Evolutionary conservation across 2,888 invertebrate species (phyloP), one percentile per base, ranked within the genome.

Genomic region (Prionchulus punctatus): DNA sequence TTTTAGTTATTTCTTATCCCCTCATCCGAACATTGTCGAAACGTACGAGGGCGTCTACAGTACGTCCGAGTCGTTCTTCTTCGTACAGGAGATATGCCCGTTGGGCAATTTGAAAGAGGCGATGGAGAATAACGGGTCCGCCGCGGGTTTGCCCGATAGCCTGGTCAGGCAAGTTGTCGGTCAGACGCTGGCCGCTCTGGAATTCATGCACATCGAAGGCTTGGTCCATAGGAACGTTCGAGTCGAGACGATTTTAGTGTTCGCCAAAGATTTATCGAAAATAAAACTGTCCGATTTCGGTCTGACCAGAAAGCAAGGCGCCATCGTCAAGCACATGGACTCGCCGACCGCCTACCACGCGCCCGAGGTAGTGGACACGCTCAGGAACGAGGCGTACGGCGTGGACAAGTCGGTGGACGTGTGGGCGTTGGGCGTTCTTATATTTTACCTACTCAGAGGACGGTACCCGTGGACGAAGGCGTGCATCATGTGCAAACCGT

Each of bases 31-130:
- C 71, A 85, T 96, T 64, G 85, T 94, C 58, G 88, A 89, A 60
- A 91, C 92, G 26, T 94, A 89, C 71, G 91, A 94, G 74, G 90
- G 92, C 60, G 88, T 92, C 53, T 92, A 92, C 73, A 89, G 91
- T 76, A 90, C 90, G 48, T 83, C 84, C 43, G 86, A 86, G 42
- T 86, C 87, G 72, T 94, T 86, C 75, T 87, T 90, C 47, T 92
- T 94, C 72, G 84, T 83, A 12, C 91, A 94, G 75, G 94, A 96
- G 77, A 89, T 88, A 74, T 92, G 91, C 52, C 89, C 90, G 3
- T 77, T 87, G 70, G 92, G 91, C 0, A 92, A 92, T 72, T 77
- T 96, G 30, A 86, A 90, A 67, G 87, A 85, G 43, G 88, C 88
- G 2, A 83, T 90, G 31, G 88, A 7, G 7, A 12, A 4, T 30